phyloP scores from a whole-genome alignment of 2,113 vertebrate species.

The Pachycephala philippinensis region DNA sequence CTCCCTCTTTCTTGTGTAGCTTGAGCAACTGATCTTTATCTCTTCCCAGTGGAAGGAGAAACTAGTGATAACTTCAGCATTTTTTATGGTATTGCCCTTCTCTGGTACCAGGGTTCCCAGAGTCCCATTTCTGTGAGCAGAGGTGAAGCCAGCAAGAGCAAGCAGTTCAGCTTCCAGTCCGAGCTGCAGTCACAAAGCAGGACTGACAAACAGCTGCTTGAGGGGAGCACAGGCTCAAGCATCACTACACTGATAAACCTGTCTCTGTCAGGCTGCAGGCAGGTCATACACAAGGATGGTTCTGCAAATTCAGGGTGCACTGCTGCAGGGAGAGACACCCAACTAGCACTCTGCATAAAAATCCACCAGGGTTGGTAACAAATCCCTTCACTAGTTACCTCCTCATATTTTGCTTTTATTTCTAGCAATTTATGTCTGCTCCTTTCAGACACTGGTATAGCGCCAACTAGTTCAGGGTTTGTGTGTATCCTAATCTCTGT shows the following conservation, averaged over 20 bases:
- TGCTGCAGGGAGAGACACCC: neutral
- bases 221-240: neutral
- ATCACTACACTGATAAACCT: neutral
- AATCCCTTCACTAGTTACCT: neutral
- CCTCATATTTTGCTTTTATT: neutral
- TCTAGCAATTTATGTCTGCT: neutral
- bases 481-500: neutral
- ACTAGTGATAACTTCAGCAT: neutral
- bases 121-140: neutral
- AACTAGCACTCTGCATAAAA: neutral
- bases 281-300: neutral
- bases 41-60: neutral
- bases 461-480: neutral
- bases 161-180: neutral
- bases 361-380: neutral
- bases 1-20: neutral
- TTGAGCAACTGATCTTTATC: neutral
- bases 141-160: neutral
- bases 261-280: neutral
- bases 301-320: neutral
- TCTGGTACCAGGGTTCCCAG: neutral
- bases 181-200: neutral
- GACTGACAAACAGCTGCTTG: neutral
- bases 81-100: neutral
- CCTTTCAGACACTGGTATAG: neutral